A percentile compares a stretch with the other conserved stretches of the same genome.
phyloP scores from a whole-genome alignment of 2,888 invertebrate genomes.

The Rhamphomyia laevipes region DNA sequence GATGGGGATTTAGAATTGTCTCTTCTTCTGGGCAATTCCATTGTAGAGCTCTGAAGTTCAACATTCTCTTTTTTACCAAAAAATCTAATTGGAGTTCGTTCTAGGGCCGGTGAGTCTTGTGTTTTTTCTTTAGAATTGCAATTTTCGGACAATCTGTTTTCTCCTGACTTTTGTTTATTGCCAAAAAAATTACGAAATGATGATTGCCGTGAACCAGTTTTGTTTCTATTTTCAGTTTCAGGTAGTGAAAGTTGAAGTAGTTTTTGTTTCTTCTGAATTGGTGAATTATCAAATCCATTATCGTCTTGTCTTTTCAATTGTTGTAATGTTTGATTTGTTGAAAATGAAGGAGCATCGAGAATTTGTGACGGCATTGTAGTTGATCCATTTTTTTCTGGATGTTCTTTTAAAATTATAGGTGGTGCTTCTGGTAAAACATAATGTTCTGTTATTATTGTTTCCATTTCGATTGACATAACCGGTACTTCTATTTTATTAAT shows the following conservation, averaged over 20 bases:
- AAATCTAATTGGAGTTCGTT: not conserved
- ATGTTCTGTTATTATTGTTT: not conserved
- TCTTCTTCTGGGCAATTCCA: not conserved
- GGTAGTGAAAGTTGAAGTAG: conserved; percentile 2
- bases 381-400: conserved; percentile 10
- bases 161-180: conserved; percentile 22
- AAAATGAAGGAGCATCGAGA: not conserved
- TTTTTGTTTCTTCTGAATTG: conserved; percentile 9
- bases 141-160: conserved; percentile 28
- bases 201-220: too few relatives aligned
- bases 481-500: not conserved
- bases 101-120: not conserved
- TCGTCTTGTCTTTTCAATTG: not conserved
- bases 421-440: too few relatives aligned
- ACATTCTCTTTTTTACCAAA: not conserved
- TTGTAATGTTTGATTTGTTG: conserved; percentile 12
- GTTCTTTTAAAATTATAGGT: too few relatives aligned
- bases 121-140: not conserved
- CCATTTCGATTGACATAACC: not conserved
- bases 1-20: not conserved
- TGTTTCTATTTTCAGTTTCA: conserved; percentile 13
- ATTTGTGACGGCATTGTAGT: not conserved
- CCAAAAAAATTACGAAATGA: conserved; percentile 13
- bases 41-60: not conserved
- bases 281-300: not conserved